phyloP scores from a whole-genome alignment of 2,113 vertebrate genomes.

The Dermatemys mawii region DNA sequence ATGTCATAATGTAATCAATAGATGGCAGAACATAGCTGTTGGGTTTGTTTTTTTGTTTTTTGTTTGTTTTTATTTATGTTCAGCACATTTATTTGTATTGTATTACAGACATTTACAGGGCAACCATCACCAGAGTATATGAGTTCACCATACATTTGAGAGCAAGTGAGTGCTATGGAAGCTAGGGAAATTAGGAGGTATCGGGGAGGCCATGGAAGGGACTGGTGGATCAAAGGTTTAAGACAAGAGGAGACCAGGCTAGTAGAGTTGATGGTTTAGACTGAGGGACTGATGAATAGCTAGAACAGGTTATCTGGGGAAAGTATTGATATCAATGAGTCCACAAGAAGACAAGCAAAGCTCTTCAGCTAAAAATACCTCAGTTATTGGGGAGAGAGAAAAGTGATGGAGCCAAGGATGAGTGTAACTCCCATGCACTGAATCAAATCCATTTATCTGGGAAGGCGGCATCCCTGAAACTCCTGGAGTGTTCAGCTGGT shows the following conservation, averaged over 20 bases:
- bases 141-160: not conserved
- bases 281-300: not conserved
- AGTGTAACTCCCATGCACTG: not conserved
- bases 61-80: not conserved
- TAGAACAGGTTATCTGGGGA: not conserved
- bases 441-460: not conserved
- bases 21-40: constrained; percentile 17
- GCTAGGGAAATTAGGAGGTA: fast-evolving
- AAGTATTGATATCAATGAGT: fast-evolving
- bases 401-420: not conserved
- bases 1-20: constrained; percentile 37
- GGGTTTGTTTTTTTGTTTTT: too few relatives aligned
- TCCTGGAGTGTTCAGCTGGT: too few relatives aligned
- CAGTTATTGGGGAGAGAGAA: not conserved
- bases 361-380: not conserved
- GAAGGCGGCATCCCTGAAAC: not conserved
- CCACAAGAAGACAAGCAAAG: not conserved
- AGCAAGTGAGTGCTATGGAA: not conserved
- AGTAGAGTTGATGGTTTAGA: not conserved
- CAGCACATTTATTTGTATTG: constrained; percentile 36
- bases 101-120: not conserved
- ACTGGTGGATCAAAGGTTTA: not conserved
- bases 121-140: not conserved
- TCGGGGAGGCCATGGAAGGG: not conserved
- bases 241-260: not conserved